Evolutionary conservation across 2,797 vertebrate species (phyloP).

Genomic region (Leptodactylus fallax): DNA sequence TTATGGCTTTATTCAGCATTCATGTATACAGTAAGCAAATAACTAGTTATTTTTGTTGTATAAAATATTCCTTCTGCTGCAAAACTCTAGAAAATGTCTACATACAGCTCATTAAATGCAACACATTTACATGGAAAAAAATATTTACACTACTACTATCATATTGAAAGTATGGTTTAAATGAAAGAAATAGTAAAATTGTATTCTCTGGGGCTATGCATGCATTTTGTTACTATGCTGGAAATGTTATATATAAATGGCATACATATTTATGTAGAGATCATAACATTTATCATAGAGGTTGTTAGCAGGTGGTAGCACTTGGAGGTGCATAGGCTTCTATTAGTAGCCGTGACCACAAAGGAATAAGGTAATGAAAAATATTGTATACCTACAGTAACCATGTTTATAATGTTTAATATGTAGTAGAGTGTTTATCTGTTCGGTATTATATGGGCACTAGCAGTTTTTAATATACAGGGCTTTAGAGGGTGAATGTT

Average conservation of each 20-base stretch:
- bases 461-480: too few species aligned
- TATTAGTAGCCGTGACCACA: background rate
- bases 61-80: background rate
- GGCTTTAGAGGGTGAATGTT: too few species aligned
- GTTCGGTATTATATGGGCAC: too few species aligned
- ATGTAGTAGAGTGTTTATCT: too few species aligned
- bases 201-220: background rate
- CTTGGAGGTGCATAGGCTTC: background rate
- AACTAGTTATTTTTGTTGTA: background rate
- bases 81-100: background rate
- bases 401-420: too few species aligned
- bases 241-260: background rate
- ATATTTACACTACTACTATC: background rate
- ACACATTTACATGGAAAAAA: background rate
- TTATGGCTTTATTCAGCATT: constrained; percentile 28
- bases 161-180: background rate
- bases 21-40: constrained; percentile 31
- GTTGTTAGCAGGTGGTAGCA: background rate
- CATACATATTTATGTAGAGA: constrained; percentile 4
- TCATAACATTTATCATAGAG: constrained; percentile 16
- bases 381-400: too few species aligned
- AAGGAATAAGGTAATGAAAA: background rate
- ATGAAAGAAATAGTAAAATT: constrained; percentile 1
- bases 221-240: background rate
- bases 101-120: constrained; percentile 6